Percentiles rank a stretch among this genome's conserved stretches.
Conservation (phyloP, 2,797 vertebrate genomes). For the Tenualosa thibaudeaui region DNA sequence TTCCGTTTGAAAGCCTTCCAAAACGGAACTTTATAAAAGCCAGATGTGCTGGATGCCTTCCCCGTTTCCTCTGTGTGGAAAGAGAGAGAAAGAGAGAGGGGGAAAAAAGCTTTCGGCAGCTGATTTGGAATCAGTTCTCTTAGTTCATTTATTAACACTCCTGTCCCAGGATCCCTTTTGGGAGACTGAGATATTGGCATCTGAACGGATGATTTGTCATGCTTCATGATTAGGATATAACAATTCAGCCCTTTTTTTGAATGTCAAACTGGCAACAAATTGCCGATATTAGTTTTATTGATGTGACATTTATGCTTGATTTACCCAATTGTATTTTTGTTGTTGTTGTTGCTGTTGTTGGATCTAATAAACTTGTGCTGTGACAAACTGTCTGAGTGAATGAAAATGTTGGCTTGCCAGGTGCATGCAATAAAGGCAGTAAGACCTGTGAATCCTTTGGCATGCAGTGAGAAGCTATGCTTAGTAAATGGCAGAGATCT, state of each 20-base stretch:
- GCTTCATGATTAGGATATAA: background rate
- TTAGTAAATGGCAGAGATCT: background rate
- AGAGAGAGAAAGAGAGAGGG: no score
- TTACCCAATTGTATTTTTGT: background rate
- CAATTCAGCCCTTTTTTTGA: background rate
- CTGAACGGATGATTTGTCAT: background rate
- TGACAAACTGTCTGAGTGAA: background rate
- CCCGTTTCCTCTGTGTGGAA: background rate
- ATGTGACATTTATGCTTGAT: conserved; percentile 10
- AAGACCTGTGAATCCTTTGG: background rate
- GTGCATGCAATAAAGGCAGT: background rate
- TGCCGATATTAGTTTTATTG: background rate
- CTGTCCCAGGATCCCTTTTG: background rate
- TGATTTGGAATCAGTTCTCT: background rate
- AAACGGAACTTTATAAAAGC: conserved; percentile 4
- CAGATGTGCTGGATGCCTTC: background rate
- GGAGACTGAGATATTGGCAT: conserved; percentile 2
- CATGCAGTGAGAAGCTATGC: background rate
- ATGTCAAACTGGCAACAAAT: background rate
- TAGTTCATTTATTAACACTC: background rate
- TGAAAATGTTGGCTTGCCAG: background rate
- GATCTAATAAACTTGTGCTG: background rate
- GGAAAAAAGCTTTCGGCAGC: background rate
- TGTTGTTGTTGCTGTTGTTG: background rate
- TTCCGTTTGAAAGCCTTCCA: background rate